Evolutionary conservation across 2,797 vertebrate genomes (phyloP).

Genomic region (Chelmon rostratus): DNA sequence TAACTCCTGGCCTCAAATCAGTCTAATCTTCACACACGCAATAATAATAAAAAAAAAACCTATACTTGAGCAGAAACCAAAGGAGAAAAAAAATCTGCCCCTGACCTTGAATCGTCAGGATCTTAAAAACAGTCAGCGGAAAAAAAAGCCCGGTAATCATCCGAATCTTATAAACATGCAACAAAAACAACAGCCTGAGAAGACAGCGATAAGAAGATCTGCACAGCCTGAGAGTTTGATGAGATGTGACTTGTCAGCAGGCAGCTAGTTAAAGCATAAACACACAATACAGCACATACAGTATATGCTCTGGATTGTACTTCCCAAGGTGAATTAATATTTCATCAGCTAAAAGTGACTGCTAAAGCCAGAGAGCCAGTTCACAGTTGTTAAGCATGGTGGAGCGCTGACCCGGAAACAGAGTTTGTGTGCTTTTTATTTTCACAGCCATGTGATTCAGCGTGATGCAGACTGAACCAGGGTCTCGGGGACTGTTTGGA

Average conservation of each 20-base stretch:
- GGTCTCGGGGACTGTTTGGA: constrained; percentile 1
- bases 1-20: constrained; percentile 82
- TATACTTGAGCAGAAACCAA: constrained; percentile 52
- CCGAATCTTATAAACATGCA: constrained; percentile 49
- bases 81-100: constrained; percentile 44
- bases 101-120: constrained; percentile 69
- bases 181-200: constrained; percentile 40
- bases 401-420: constrained; percentile 70
- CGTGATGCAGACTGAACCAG: constrained; percentile 27
- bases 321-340: constrained; percentile 72
- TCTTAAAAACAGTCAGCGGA: not conserved
- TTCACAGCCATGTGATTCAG: constrained; percentile 51
- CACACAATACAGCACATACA: constrained; percentile 42
- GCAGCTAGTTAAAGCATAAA: constrained; percentile 38
- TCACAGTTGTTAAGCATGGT: constrained; percentile 65
- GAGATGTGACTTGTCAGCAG: constrained; percentile 30
- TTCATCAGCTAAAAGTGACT: constrained; percentile 75
- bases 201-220: constrained; percentile 33
- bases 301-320: constrained; percentile 46
- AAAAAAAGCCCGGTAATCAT: constrained; percentile 35
- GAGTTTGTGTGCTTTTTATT: constrained; percentile 54
- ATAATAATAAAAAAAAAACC: constrained; percentile 62
- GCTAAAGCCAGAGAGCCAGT: constrained; percentile 65
- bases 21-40: constrained; percentile 79
- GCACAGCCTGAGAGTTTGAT: constrained; percentile 30